Conservation (phyloP, 2,113 vertebrate species). For the Amphilophus citrinellus region DNA sequence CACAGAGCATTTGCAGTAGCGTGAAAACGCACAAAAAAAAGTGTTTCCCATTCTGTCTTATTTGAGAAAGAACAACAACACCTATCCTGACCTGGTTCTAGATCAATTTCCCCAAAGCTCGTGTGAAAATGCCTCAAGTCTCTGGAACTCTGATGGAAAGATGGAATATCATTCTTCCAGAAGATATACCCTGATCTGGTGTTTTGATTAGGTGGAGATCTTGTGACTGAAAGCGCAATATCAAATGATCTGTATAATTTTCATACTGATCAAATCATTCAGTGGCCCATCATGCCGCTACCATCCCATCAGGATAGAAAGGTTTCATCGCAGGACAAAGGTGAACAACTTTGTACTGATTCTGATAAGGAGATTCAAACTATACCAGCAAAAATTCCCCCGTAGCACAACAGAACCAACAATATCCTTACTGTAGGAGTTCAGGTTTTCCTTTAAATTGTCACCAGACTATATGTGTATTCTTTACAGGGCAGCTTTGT, state of each 20-base stretch:
- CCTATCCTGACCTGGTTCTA: not conserved
- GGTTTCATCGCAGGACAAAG: not conserved
- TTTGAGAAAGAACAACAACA: not conserved
- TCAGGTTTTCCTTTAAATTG: not conserved
- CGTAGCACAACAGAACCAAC: not conserved
- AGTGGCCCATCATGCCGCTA: not conserved
- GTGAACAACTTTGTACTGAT: not conserved
- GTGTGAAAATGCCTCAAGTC: not conserved
- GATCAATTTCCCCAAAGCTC: not conserved
- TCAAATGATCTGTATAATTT: not conserved
- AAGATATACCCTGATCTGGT: not conserved
- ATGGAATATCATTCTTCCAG: not conserved
- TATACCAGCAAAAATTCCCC: not conserved
- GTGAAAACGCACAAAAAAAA: not conserved
- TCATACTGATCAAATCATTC: not conserved
- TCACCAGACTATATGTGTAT: not conserved
- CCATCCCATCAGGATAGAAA: not conserved
- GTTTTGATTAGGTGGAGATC: not conserved
- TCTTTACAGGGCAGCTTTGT: not conserved
- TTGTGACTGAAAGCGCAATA: not conserved
- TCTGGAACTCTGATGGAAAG: not conserved
- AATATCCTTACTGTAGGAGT: not conserved
- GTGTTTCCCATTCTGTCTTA: not conserved
- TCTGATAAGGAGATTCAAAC: not conserved
- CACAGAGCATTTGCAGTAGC: not conserved